Evolutionary conservation across 2,888 invertebrate genomes (phyloP), one percentile per base, ranked within the genome.

Genomic region (Chalcis sispes): DNA sequence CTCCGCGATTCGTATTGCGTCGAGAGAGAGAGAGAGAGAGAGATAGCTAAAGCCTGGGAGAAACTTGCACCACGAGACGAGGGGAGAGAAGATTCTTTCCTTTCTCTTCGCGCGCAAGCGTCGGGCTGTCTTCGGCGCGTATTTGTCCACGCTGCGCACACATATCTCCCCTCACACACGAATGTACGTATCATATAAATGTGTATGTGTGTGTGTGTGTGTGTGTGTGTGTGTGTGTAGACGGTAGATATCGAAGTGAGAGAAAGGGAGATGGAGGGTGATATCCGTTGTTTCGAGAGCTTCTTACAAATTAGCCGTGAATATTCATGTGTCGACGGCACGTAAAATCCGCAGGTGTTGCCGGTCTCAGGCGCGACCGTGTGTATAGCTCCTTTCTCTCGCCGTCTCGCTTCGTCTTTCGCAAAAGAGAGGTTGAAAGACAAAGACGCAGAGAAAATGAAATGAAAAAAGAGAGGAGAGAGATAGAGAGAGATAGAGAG

Each of bases 241-340:
- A 23, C 32, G 13, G 36, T 23, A 23, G 29, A 46, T 1, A 52
- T 46, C 1, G 29, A 36, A 15, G 59, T 46, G 59, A 48, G 61
- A 13, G 62, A 25, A 7, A 40, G 64, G 72, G 61, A 50, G 79
- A 79, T 78, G n/a, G 62, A 25, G 8, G 25, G 64, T 69, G 61
- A 50, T 79, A 79, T 78, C 80, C 83, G 82, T 82, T 85, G 86
- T 87, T 85, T 85, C 83, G 81, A 82, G 83, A 85, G 85, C 83
- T 87, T 84, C 85, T 86, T 87, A 88, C 85, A 86, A 86, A 87
- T 87, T 86, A 87, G 82, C 83, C 82, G 85, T 86, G 86, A 87
- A 88, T 87, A 88, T 87, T 87, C 86, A 86, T 86, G 84, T 81
- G 65, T 73, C 73, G 59, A 65, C 73, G 48, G 54, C 46, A 56